Percentiles rank a stretch among this genome's conserved stretches.
phyloP scores from a whole-genome alignment of 1,140 invertebrate species.

The Drosophila auraria region DNA sequence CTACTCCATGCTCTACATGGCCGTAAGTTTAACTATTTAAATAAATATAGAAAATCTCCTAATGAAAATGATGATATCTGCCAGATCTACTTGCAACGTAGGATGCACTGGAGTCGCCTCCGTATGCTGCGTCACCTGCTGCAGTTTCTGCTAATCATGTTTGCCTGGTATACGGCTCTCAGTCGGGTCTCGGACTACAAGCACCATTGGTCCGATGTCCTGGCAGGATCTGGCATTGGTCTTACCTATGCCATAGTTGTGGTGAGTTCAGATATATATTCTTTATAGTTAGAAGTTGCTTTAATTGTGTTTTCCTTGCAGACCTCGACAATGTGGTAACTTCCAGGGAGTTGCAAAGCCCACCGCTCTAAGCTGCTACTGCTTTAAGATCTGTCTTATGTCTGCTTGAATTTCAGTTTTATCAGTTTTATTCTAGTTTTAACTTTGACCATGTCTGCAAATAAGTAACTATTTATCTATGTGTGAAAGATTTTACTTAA shows the following conservation, averaged over 20 bases:
- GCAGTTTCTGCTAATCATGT: constrained; percentile 90
- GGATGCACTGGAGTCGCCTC: constrained; percentile 90
- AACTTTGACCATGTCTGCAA: constrained; percentile 31
- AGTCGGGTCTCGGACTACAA: constrained; percentile 97
- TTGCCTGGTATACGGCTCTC: constrained; percentile 93
- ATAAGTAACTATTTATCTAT: constrained; percentile 39
- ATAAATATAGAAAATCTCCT: not conserved
- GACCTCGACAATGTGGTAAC: constrained; percentile 65
- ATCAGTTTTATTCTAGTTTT: constrained; percentile 47
- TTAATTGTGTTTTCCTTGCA: constrained; percentile 6
- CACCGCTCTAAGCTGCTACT: constrained; percentile 29
- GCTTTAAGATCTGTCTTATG: constrained; percentile 49
- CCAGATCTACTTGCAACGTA: constrained; percentile 93
- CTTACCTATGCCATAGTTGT: constrained; percentile 86
- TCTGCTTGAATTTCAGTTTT: constrained; percentile 45
- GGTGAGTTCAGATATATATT: constrained; percentile 84
- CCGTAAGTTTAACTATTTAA: constrained; percentile 87
- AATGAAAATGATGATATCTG: not conserved
- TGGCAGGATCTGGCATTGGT: constrained; percentile 87
- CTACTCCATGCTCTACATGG: constrained; percentile 92
- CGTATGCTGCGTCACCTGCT: constrained; percentile 91
- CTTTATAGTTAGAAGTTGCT: not conserved
- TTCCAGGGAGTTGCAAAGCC: constrained; percentile 36
- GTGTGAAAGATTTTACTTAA: constrained; percentile 55
- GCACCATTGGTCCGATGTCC: constrained; percentile 93